Evolutionary conservation across 2,888 invertebrate genomes (phyloP), one percentile per base, ranked within the genome.

Genomic region (Phyllotreta striolata): DNA sequence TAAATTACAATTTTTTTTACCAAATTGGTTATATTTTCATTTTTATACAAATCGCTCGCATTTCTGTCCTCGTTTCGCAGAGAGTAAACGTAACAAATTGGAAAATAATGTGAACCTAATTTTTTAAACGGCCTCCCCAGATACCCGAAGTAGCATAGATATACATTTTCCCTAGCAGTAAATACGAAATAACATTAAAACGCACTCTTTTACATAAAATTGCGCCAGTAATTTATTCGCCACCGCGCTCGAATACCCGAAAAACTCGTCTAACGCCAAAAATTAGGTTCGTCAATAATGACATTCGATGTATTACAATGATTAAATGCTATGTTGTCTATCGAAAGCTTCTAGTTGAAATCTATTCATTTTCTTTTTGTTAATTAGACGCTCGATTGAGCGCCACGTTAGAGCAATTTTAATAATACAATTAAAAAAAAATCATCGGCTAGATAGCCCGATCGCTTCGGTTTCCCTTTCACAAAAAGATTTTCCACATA

Each of bases 241-340:
- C n/a, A n/a, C n/a, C n/a, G n/a, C n/a, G n/a, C 24, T 24, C 24
- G 24, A 24, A 24, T 24, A 24, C 24, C 24, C 24, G 24, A 24
- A 24, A 24, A 24, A 24, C 24, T 24, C 24, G 24, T 24, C 24
- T 24, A 24, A 24, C 24, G 46, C 54, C 57, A 49, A 66, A 65
- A 70, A 66, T 67, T 65, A 66, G 66, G 63, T 68, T 71, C 67
- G 66, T 24, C 62, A 69, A 64, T 62, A 35, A 14, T 67, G 69
- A 68, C 63, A 69, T 79, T 80, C 79, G 80, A 80, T 80, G 80
- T 80, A 73, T 77, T 76, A 79, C 74, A 24, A 79, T 77, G 77
- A 74, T 76, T 75, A 67, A 72, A 77, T 73, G 76, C 79, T 79
- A 80, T 74, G 75, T 76, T 77, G 77, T 72, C 57, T 24, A 24